Percentiles rank a stretch among this genome's conserved stretches.
Conservation (phyloP, 2,888 invertebrate genomes). For the Drosophila histrio region DNA sequence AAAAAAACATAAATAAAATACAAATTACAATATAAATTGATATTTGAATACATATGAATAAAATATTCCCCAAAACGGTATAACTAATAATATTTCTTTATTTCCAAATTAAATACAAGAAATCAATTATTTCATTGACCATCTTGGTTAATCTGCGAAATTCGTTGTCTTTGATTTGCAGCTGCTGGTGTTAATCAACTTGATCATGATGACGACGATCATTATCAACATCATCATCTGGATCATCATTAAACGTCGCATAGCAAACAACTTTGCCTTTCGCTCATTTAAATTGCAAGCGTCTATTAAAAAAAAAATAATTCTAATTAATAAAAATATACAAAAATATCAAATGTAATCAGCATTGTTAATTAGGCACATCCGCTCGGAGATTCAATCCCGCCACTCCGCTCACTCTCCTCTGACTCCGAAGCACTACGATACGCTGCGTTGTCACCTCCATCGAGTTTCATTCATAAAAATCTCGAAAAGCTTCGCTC, state of each 20-base stretch:
- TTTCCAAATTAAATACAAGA: not conserved
- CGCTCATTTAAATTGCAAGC: constrained; percentile 57
- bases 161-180: constrained; percentile 10
- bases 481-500: constrained; percentile 48
- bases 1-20: too few species aligned
- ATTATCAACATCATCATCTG: not conserved
- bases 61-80: too few species aligned
- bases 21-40: too few species aligned
- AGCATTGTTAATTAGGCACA: constrained; percentile 76
- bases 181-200: constrained; percentile 13
- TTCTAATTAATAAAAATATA: constrained; percentile 69
- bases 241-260: constrained; percentile 10
- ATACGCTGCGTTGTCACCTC: constrained; percentile 62
- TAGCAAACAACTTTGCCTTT: constrained; percentile 49
- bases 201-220: not conserved
- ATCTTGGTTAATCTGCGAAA: constrained; percentile 27
- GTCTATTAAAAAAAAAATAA: constrained; percentile 20
- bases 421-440: constrained; percentile 1
- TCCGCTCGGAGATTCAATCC: constrained; percentile 47
- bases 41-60: too few species aligned
- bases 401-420: not conserved
- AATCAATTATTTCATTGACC: constrained; percentile 36
- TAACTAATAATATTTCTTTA: not conserved
- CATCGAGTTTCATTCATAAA: constrained; percentile 70
- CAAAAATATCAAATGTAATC: constrained; percentile 65